Base-by-base conservation (phyloP, 2,888 invertebrate genomes). In the Netelia melanura region DNA sequence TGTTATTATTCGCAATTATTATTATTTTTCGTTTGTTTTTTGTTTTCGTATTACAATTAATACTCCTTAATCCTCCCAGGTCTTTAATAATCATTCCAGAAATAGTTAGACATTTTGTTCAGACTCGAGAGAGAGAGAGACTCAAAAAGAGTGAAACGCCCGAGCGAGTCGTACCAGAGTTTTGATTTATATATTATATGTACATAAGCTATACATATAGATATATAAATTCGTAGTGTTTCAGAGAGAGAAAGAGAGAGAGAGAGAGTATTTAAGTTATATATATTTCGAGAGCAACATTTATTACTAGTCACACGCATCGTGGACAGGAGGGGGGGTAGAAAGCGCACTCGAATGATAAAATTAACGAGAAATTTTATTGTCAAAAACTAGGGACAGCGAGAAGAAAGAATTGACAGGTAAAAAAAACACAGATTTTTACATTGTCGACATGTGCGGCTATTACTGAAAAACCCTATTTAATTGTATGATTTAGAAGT, bases 301-400 rank as follows among this genome's bases (percentile, higher is more conserved):
- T 91, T 92, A 91, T 90, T 90, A 89, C 92, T 93, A 93, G 93
- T 93, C 93, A 93, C 90, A 90, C 88, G 79, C 87, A 89, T 90
- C 74, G 89, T 91, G 90, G 89, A 90, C 89, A 89, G 86, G 85
- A 77, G 85, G 83, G 82, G 86, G 87, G 86, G 81, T 87, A 86
- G 86, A 78, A 76, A 78, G 56, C 81, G 81, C 80, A 87, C 82
- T 80, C 77, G 87, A 72, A 77, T 71, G 85, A 83, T 74, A 58
- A 65, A 84, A 84, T 72, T 62, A 62, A 44, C 21, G 21, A 21
- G 9, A 23, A 86, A 86, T 74, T 75, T 65, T 75, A 23, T 71
- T 67, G 74, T 56, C 23, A 76, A 2, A 43, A 58, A 52, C 17
- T 48, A 10, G 43, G 25, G 21, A 30, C 54, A 38, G 23, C 21